Conservation (phyloP, 2,888 invertebrate species). For the Thecophora atra region DNA sequence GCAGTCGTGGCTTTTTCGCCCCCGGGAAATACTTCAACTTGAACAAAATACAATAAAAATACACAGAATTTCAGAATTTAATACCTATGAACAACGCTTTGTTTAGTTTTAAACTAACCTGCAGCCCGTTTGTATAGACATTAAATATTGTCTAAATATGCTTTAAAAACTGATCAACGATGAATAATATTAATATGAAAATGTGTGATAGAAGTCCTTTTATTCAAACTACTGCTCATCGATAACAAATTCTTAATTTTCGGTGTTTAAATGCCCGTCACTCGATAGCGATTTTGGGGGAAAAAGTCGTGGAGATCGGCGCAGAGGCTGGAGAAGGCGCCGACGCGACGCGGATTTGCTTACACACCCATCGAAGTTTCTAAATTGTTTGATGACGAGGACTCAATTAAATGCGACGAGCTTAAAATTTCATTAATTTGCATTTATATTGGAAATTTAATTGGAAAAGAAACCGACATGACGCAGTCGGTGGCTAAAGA, state of each 20-base stretch:
- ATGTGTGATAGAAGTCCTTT: too few relatives aligned
- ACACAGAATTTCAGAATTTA: not conserved
- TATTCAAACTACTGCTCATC: too few relatives aligned
- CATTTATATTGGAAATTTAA: slow-evolving; percentile 34
- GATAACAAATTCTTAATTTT: too few relatives aligned
- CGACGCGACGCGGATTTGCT: not conserved
- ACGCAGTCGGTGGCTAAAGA: not conserved
- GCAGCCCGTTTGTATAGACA: too few relatives aligned
- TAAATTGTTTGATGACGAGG: not conserved
- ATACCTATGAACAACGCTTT: too few relatives aligned
- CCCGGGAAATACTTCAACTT: slow-evolving; percentile 10
- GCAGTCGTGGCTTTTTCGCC: not conserved
- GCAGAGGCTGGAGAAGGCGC: not conserved
- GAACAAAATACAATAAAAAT: not conserved
- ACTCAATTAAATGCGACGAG: slow-evolving; percentile 22
- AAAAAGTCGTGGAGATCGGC: too few relatives aligned
- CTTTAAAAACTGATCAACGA: too few relatives aligned
- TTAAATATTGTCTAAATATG: too few relatives aligned
- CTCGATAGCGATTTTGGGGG: too few relatives aligned
- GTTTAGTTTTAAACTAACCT: too few relatives aligned
- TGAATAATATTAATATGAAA: too few relatives aligned
- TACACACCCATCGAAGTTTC: not conserved
- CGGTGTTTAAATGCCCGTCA: too few relatives aligned
- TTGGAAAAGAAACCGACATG: not conserved
- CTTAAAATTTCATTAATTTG: slow-evolving; percentile 22